Conservation (phyloP, 2,797 vertebrate genomes). For the Anguilla obscura region DNA sequence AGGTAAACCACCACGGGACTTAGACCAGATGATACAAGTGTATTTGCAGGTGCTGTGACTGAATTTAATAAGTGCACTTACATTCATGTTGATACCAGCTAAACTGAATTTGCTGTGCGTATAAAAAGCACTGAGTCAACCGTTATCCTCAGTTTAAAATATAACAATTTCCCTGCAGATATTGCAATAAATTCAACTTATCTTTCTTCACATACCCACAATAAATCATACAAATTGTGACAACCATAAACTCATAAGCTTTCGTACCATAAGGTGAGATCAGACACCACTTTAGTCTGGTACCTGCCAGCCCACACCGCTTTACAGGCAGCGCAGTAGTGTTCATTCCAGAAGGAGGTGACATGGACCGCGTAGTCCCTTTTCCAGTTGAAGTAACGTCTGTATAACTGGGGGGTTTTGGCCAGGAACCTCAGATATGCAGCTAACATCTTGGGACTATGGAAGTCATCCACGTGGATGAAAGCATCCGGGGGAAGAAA, state of each 20-base stretch:
- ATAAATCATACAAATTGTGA: not conserved
- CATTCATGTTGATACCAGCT: not conserved
- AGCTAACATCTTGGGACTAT: slow-evolving; percentile 74
- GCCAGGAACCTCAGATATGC: slow-evolving; percentile 80
- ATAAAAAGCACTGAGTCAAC: not conserved
- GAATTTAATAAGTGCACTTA: not conserved
- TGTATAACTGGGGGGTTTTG: slow-evolving; percentile 67
- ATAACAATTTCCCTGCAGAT: not conserved
- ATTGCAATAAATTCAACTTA: not conserved
- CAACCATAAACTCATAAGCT: not conserved
- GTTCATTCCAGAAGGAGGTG: slow-evolving; percentile 81
- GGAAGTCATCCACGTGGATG: slow-evolving; percentile 91
- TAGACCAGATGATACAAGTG: not conserved
- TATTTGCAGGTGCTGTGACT: not conserved
- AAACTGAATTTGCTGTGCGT: not conserved
- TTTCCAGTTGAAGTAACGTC: slow-evolving; percentile 84
- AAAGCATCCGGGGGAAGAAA: slow-evolving; percentile 86
- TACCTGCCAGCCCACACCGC: slow-evolving; percentile 51
- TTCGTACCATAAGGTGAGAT: slow-evolving; percentile 65
- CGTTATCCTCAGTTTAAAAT: not conserved
- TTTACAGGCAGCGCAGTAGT: slow-evolving; percentile 82
- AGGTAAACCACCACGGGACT: not conserved
- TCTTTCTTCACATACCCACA: not conserved
- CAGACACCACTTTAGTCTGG: slow-evolving; percentile 47
- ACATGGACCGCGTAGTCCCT: slow-evolving; percentile 71